A percentile compares a stretch with the other conserved stretches of the same genome.
Evolutionary conservation across 2,888 invertebrate genomes (phyloP).

Genomic region (Agriopis aurantiaria): DNA sequence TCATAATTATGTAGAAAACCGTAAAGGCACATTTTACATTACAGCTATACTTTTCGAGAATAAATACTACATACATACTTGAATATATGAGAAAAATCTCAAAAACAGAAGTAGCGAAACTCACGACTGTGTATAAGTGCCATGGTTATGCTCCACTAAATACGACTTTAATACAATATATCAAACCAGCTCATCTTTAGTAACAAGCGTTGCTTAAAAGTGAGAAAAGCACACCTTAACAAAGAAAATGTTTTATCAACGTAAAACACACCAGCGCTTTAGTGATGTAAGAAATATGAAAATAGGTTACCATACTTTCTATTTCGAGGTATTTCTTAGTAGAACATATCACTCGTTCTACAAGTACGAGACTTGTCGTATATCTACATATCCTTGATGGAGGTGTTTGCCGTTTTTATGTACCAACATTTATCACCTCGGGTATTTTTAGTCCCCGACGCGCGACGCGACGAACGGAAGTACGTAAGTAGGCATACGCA

Average conservation of each 20-base stretch:
- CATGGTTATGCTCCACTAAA: too few relatives aligned
- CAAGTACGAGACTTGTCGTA: slow-evolving; percentile 11
- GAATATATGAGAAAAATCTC: too few relatives aligned
- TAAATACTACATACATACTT: too few relatives aligned
- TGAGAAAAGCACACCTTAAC: too few relatives aligned
- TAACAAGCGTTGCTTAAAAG: too few relatives aligned
- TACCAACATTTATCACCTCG: slow-evolving; percentile 34
- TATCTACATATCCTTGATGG: slow-evolving; percentile 32
- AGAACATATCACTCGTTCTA: slow-evolving; percentile 7
- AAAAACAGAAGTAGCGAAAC: too few relatives aligned
- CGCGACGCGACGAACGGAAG: slow-evolving; percentile 27
- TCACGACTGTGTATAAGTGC: too few relatives aligned
- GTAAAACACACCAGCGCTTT: neutral
- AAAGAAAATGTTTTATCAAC: neutral
- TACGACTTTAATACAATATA: too few relatives aligned
- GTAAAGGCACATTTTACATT: too few relatives aligned
- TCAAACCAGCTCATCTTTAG: too few relatives aligned
- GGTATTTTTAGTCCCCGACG: slow-evolving; percentile 33
- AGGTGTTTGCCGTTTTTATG: slow-evolving; percentile 34
- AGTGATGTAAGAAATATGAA: slow-evolving; percentile 1
- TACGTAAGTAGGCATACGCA: slow-evolving; percentile 28
- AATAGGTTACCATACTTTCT: slow-evolving; percentile 8
- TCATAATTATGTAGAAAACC: too few relatives aligned
- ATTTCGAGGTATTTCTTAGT: slow-evolving; percentile 14
- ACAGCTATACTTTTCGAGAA: too few relatives aligned